Evolutionary conservation across 2,797 vertebrate genomes (phyloP), one percentile per base, ranked within the genome.

Genomic region (Ciconia nigra): DNA sequence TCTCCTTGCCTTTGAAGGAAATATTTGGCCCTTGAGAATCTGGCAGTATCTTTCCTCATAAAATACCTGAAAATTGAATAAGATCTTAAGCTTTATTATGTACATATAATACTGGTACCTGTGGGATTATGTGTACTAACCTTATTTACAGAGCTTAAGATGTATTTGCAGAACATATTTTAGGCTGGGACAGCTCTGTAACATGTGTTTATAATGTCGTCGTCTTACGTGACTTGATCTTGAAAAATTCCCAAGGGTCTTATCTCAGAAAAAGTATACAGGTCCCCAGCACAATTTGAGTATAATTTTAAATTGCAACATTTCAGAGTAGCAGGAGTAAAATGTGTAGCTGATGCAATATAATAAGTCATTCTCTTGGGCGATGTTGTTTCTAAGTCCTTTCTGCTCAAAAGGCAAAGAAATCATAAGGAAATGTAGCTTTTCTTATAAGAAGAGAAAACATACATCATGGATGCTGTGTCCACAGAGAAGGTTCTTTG

Each of bases 61-160:
- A 95, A 97, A 93, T 79, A 97, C 86, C 84, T 92, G 88, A 87
- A 94, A 95, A 96, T 91, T 93, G 95, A 96, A 58, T 96, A 92
- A 97, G 85, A 93, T 83, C 70, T 96, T 90, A 88, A 94, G 87
- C 70, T 95, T 95, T 95, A 95, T 93, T 94, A 84, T 90, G 70
- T 93, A 77, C 71, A 87, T 91, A 88, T 71, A 88, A 92, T 94
- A 33, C 86, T 61, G 71, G 37, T 54, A 72, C 78, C 81, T 81
- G 46, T 49, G 94, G 92, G 91, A 94, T 94, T 92, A 35, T 41
- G 31, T 76, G 80, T n/a, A 95, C 82, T 76, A 93, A 95, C 84
- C 79, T 95, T 94, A 90, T 89, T 90, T 94, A 95, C 90, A 90
- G 83, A 82, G 28, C 77, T 83, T 44, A 70, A 80, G 70, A 84